Evolutionary conservation across 2,113 vertebrate genomes (phyloP).

Genomic region (Calidris pygmaea): DNA sequence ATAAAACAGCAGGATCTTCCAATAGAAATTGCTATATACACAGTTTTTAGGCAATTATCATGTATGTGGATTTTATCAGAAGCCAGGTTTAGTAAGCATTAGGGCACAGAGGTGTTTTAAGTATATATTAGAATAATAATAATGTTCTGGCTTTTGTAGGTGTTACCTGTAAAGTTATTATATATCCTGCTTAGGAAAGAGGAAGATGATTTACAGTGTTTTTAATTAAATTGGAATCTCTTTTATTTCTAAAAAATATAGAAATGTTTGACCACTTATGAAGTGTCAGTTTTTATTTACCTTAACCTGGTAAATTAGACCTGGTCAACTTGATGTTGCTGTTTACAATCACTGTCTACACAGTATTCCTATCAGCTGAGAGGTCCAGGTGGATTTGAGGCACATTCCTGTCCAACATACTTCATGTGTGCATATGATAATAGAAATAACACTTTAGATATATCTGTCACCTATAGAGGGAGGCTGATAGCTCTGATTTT

Average conservation of each 20-base stretch:
- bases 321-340: background rate
- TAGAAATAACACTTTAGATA: background rate
- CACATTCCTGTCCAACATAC: background rate
- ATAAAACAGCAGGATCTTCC: background rate
- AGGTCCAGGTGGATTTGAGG: fast-evolving
- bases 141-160: background rate
- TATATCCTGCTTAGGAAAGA: background rate
- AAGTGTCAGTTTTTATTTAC: background rate
- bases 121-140: background rate
- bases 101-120: background rate
- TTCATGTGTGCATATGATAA: background rate
- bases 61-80: background rate
- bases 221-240: background rate
- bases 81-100: background rate
- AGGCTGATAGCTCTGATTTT: background rate
- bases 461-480: background rate
- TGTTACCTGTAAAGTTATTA: background rate
- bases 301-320: background rate
- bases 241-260: background rate
- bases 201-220: background rate
- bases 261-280: background rate
- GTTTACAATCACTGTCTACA: background rate
- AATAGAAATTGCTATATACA: background rate
- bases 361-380: background rate
- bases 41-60: background rate